Evolutionary conservation across 2,888 invertebrate genomes (phyloP), one percentile per base, ranked within the genome.

Genomic region (Tipula helvola): DNA sequence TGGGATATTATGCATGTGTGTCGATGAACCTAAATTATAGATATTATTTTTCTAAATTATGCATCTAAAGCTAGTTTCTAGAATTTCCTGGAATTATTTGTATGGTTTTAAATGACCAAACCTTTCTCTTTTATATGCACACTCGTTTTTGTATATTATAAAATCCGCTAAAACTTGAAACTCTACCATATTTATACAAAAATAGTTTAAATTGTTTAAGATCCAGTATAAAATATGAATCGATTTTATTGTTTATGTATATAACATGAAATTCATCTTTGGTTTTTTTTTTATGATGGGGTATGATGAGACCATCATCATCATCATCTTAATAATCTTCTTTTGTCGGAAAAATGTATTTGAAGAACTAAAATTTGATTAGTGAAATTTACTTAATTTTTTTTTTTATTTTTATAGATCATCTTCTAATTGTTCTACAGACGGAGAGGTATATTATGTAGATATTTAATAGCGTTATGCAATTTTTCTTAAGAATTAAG

Each of bases 261-360:
- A 28, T 28, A 71, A 71, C 71, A 28, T 71, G 71, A 71, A 71
- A 71, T 71, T 71, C 71, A 71, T 71, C 71, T 71, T 71, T 16
- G 52, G 5, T 4, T 16, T 52, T 16, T 52, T 28, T 57, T 57
- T 57, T 57, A 57, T 57, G 52, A 57, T 57, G 52, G 18, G 52
- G 16, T 57, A 71, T 71, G 71, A 28, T 71, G 71, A 71, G 71
- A 71, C 71, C 71, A 71, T 71, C 71, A 71, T 71, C 47, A 47
- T 71, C 71, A 71, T 71, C 71, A 71, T 71, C 71, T 71, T 71
- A 71, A 71, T 71, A 71, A 71, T 71, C 71, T 71, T 71, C 71
- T 71, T 71, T 71, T 71, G 71, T 71, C 71, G 71, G 71, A 71
- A 71, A 71, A 71, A 71, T 71, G 12, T 71, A 71, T 71, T 71